These are phyloP conservation scores for Atta texana DNA, from an alignment of 1,140 invertebrate genomes.

Conservation along the genomic window DNA sequence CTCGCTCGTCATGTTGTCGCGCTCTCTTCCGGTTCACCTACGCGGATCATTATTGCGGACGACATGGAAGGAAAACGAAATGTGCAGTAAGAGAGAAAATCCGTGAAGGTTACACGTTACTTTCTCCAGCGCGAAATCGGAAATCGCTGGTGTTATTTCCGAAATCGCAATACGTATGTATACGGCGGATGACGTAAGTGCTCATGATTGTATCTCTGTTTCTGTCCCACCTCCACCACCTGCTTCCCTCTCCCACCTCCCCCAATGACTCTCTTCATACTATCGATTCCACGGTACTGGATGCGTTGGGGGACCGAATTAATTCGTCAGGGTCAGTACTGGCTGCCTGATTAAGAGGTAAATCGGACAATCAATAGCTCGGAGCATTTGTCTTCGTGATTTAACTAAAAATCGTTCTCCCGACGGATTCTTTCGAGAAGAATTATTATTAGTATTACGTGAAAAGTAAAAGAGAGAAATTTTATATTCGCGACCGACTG, in stretches of 20 bases:
- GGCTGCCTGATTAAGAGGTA: slow-evolving; percentile 27
- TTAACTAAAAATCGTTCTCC: neutral
- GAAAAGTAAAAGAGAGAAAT: slow-evolving; percentile 6
- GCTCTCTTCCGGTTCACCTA: slow-evolving; percentile 54
- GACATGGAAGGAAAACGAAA: slow-evolving; percentile 33
- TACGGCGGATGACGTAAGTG: slow-evolving; percentile 33
- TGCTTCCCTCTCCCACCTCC: neutral
- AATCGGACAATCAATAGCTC: slow-evolving; percentile 33
- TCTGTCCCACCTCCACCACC: neutral
- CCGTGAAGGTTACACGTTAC: slow-evolving; percentile 43
- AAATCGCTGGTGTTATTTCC: slow-evolving; percentile 37
- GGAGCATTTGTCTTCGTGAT: neutral
- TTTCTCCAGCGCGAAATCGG: slow-evolving; percentile 58
- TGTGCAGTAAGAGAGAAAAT: slow-evolving; percentile 28
- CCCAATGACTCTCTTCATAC: neutral
- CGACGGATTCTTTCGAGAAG: neutral
- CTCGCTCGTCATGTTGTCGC: neutral
- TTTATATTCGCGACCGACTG: neutral
- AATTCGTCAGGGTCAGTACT: slow-evolving; percentile 55
- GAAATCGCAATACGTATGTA: slow-evolving; percentile 5
- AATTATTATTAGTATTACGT: neutral
- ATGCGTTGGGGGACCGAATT: slow-evolving; percentile 47
- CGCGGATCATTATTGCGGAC: slow-evolving; percentile 45
- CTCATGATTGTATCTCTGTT: slow-evolving; percentile 18
- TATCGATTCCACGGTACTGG: slow-evolving; percentile 43